These are phyloP conservation scores for Reticulitermes speratus DNA, from an alignment of 1,140 invertebrate genomes.

Conservation along the genomic window DNA sequence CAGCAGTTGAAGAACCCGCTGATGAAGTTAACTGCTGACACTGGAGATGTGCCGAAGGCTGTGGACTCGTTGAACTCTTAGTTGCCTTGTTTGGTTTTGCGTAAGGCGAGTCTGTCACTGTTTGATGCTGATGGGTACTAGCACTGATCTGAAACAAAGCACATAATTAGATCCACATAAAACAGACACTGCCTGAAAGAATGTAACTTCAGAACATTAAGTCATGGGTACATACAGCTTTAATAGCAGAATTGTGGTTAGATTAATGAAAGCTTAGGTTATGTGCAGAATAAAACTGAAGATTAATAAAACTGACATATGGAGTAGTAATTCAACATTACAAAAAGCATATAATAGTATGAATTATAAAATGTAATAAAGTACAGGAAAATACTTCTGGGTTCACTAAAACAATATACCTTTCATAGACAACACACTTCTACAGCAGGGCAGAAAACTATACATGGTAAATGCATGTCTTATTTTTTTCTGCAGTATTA, in stretches of 20 bases:
- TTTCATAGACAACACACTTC: background rate
- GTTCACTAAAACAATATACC: background rate
- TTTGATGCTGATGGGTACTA: slow-evolving; percentile 57
- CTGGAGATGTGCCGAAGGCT: slow-evolving; percentile 41
- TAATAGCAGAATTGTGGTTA: background rate
- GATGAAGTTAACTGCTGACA: slow-evolving; percentile 45
- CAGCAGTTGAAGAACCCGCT: slow-evolving; percentile 42
- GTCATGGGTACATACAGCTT: no score
- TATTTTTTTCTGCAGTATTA: background rate
- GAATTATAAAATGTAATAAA: background rate
- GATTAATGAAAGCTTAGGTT: background rate
- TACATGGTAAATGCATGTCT: slow-evolving; percentile 2
- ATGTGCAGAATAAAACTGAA: background rate
- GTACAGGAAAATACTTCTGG: background rate
- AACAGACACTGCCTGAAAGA: background rate
- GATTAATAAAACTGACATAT: no score
- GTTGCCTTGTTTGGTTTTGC: slow-evolving; percentile 66
- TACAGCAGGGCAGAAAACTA: background rate
- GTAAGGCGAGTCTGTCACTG: slow-evolving; percentile 68
- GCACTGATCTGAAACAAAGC: slow-evolving; percentile 54
- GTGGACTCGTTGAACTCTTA: slow-evolving; percentile 49
- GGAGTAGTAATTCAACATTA: background rate
- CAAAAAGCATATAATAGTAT: background rate
- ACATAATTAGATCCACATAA: background rate
- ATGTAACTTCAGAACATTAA: background rate